Evolutionary conservation across 2,113 vertebrate species (phyloP), one percentile per base, ranked within the genome.

Genomic region (Hemichromis elongatus): DNA sequence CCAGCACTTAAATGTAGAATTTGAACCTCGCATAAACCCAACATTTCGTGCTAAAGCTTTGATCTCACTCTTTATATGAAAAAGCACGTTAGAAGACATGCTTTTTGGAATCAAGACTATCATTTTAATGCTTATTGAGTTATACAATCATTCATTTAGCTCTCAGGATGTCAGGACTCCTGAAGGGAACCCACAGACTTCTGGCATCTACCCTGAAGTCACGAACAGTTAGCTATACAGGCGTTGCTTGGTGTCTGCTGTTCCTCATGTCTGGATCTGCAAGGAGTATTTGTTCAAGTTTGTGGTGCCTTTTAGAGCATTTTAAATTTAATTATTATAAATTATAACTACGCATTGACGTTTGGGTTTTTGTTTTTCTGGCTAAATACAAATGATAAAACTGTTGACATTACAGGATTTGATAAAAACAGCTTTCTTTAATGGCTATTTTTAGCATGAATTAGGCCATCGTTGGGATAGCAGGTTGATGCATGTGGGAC

Each of bases 231-330:
- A n/a, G n/a, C 35, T 68, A 24, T 1, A 42, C 6, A 63, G 30
- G 7, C n/a, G n/a, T 12, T 68, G n/a, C n/a, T 42, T 2, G 14
- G n/a, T 14, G 12, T 68, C 61, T 24, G 11, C 33, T 61, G 28
- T 59, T 59, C 28, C 28, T 59, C 56, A 59, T 3, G 14, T 19
- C 56, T 57, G 4, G 0, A 56, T 56, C 54, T 26, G 24, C 16
- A 19, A 2, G 1, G 16, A 16, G 61, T 1, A 0, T 14, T 3
- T 0, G 19, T 66, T 66, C 19, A 66, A 3, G 0, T 40, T 40
- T 66, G 35, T 66, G 11, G 61, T 16, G 42, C 19, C 61, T 66
- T 40, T 66, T 66, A 21, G 6, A 66, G 33, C 19, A 40, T 21
- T 66, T 40, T 66, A 21, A 16, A 40, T n/a, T 9, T 9, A 53